phyloP scores from a whole-genome alignment of 2,888 invertebrate genomes.

The Anoncus sp. region DNA sequence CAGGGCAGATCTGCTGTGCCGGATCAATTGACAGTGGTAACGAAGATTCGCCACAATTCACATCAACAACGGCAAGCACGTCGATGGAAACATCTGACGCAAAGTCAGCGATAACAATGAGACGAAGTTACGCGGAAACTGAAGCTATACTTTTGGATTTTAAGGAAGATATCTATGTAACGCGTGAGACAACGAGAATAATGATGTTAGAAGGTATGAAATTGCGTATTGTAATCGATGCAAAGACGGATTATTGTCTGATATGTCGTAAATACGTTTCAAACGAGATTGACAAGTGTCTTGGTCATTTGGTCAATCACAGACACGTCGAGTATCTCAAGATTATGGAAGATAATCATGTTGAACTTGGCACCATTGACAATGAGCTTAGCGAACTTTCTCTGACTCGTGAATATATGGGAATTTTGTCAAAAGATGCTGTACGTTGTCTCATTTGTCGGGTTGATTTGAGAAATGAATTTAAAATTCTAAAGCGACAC shows the following conservation, averaged over 20 bases:
- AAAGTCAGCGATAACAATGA: background rate
- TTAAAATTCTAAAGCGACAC: slow-evolving; percentile 16
- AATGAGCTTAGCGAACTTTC: slow-evolving; percentile 67
- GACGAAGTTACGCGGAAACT: slow-evolving; percentile 6
- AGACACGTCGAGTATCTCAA: slow-evolving; percentile 66
- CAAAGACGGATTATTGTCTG: slow-evolving; percentile 64
- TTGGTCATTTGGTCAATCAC: slow-evolving; percentile 69
- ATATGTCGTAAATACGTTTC: slow-evolving; percentile 66
- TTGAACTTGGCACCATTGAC: slow-evolving; percentile 46
- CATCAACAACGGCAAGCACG: background rate
- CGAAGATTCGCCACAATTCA: background rate
- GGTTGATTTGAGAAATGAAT: slow-evolving; percentile 36
- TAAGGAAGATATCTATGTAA: slow-evolving; percentile 42
- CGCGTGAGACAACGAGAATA: background rate
- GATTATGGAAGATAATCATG: slow-evolving; percentile 58
- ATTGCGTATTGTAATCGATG: slow-evolving; percentile 9
- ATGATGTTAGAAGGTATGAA: slow-evolving; percentile 28
- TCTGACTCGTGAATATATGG: slow-evolving; percentile 66
- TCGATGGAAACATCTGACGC: background rate
- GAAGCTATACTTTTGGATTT: slow-evolving; percentile 7
- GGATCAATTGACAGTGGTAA: background rate
- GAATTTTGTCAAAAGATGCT: slow-evolving; percentile 58
- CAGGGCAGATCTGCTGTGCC: too few species aligned
- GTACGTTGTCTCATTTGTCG: slow-evolving; percentile 63
- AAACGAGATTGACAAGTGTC: slow-evolving; percentile 60